A percentile compares a stretch with the other conserved stretches of the same genome.
Conservation (phyloP, 2,113 vertebrate genomes). For the Coregonus clupeaformis region DNA sequence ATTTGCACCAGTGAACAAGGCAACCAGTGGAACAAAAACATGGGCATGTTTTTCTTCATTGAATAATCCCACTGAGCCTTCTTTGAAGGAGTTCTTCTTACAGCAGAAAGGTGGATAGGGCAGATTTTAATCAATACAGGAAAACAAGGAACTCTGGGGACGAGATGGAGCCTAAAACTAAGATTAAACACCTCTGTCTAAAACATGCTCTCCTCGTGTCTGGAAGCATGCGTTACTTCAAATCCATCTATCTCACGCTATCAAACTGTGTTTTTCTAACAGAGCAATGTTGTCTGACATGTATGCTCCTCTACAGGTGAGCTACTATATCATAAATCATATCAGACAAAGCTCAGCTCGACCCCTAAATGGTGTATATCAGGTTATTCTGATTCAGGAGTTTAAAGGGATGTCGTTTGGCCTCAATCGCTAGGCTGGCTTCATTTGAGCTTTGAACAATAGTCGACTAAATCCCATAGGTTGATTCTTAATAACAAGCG, state of each 20-base stretch:
- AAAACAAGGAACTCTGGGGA: conserved; percentile 76
- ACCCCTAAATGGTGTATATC: conserved; percentile 88
- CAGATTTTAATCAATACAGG: conserved; percentile 78
- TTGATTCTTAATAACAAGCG: conserved; percentile 68
- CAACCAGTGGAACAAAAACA: conserved; percentile 61
- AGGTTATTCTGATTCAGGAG: conserved; percentile 72
- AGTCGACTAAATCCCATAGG: conserved; percentile 76
- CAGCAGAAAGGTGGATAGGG: conserved; percentile 71
- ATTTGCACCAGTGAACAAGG: conserved; percentile 55
- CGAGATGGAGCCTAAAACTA: conserved; percentile 69
- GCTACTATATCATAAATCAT: conserved; percentile 91
- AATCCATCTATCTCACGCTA: conserved; percentile 79
- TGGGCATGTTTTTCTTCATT: conserved; percentile 64
- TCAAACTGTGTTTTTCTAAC: conserved; percentile 78
- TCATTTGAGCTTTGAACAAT: conserved; percentile 84
- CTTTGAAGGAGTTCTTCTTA: conserved; percentile 72
- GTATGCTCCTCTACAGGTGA: conserved; percentile 83
- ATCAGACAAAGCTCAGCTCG: conserved; percentile 92
- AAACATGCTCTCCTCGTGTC: conserved; percentile 70
- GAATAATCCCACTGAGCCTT: conserved; percentile 71
- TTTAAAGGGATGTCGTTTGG: conserved; percentile 75
- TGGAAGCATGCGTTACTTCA: conserved; percentile 70
- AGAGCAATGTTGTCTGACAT: conserved; percentile 76
- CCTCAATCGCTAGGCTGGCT: conserved; percentile 83
- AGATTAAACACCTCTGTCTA: conserved; percentile 80